Conservation (phyloP, 64 coral and sea anemone species). For the Pocillopora damicornis region DNA sequence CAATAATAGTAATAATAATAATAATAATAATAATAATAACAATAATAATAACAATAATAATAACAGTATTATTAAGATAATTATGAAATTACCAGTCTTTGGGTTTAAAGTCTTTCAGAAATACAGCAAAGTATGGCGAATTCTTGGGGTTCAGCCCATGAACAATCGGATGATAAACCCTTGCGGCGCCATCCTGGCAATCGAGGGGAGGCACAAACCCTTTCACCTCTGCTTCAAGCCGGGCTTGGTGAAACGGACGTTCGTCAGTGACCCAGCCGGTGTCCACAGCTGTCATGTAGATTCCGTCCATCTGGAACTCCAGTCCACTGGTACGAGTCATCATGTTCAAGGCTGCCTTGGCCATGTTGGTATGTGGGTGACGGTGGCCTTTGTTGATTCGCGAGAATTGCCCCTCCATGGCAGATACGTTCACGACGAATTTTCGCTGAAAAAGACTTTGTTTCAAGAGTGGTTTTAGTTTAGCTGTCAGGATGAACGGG, state of each 20-base stretch:
- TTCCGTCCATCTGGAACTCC: slow-evolving; percentile 38
- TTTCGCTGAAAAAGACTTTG: slow-evolving; percentile 31
- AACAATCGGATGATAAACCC: slow-evolving; percentile 27
- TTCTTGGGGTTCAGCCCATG: slow-evolving; percentile 9
- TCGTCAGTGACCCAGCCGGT: slow-evolving; percentile 49
- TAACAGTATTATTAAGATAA: background rate
- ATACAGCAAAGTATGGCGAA: slow-evolving; percentile 22
- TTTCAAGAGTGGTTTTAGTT: slow-evolving; percentile 28
- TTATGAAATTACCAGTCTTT: slow-evolving; percentile 15
- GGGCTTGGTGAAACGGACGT: slow-evolving; percentile 33
- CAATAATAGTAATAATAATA: too few species aligned
- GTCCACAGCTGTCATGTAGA: slow-evolving; percentile 43
- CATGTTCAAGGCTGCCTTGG: slow-evolving; percentile 42
- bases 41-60: too few species aligned
- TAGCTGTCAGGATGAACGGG: slow-evolving; percentile 36
- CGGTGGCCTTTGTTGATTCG: slow-evolving; percentile 23
- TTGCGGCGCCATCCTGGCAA: slow-evolving; percentile 33
- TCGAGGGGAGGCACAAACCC: slow-evolving; percentile 13
- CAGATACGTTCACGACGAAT: slow-evolving; percentile 45
- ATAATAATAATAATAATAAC: too few species aligned
- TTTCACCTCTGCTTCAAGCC: background rate
- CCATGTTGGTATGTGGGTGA: slow-evolving; percentile 47
- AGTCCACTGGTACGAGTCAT: slow-evolving; percentile 44
- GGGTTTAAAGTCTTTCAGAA: slow-evolving; percentile 37
- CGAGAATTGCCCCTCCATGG: slow-evolving; percentile 49